These are phyloP conservation scores for Leptinotarsa lineolata DNA, from an alignment of 1,140 invertebrate species.

Conservation along the genomic window DNA sequence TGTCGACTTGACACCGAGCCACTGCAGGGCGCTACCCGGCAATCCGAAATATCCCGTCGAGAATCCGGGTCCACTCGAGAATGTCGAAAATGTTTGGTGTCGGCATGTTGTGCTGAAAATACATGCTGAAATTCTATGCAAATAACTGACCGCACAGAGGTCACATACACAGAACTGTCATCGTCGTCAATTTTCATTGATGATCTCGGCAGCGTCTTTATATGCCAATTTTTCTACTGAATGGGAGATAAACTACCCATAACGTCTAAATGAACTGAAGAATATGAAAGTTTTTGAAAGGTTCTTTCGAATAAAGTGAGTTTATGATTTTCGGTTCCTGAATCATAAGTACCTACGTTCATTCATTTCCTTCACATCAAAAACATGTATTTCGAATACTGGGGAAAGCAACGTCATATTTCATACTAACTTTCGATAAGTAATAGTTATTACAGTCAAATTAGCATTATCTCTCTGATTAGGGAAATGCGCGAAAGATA, in stretches of 20 bases:
- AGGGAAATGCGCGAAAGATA: no score
- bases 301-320: conserved; percentile 17
- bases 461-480: no score
- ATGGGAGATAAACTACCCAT: no score
- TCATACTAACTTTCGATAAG: no score
- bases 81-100: conserved; percentile 2
- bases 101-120: not conserved
- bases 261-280: conserved; percentile 11
- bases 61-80: conserved; percentile 1
- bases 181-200: no score
- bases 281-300: conserved; percentile 15
- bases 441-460: no score
- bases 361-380: no score
- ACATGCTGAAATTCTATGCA: conserved; percentile 2
- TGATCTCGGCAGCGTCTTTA: no score
- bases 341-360: no score
- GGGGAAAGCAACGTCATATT: no score
- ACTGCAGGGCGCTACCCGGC: not conserved
- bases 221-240: no score
- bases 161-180: not conserved
- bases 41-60: conserved; percentile 1
- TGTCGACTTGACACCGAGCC: not conserved
- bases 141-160: not conserved
- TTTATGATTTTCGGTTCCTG: not conserved
- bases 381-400: no score